Evolutionary conservation across 2,113 vertebrate species (phyloP).

Genomic region (Cyphomyrus plagiostoma): DNA sequence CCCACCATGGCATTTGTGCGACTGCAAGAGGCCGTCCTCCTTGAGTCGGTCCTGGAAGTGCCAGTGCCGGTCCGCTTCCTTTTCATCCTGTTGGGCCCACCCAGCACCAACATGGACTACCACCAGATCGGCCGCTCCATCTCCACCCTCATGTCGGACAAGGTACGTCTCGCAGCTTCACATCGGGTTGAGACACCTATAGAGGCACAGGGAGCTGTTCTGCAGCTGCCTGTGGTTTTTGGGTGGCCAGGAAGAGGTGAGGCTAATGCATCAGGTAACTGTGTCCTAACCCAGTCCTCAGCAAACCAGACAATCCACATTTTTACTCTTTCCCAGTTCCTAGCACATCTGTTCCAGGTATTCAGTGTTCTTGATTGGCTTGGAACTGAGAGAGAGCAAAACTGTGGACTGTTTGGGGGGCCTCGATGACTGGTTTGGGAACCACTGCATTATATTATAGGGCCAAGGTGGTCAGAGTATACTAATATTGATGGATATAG

Average conservation of each 20-base stretch:
- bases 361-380: background rate
- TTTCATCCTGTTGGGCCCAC: slow-evolving; percentile 86
- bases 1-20: slow-evolving; percentile 96
- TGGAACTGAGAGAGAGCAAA: background rate
- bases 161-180: slow-evolving; percentile 59
- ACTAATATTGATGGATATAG: background rate
- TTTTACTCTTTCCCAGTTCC: background rate
- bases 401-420: background rate
- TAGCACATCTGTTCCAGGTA: background rate
- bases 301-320: background rate
- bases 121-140: slow-evolving; percentile 97
- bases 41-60: slow-evolving; percentile 90
- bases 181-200: background rate
- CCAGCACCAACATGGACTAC: slow-evolving; percentile 90
- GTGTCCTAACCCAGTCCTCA: background rate
- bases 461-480: background rate
- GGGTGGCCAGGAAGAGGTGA: background rate
- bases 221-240: background rate
- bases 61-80: slow-evolving; percentile 91
- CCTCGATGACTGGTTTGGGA: background rate
- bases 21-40: slow-evolving; percentile 81
- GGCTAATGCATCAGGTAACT: background rate
- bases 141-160: slow-evolving; percentile 97
- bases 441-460: background rate
- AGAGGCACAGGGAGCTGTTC: background rate